Evolutionary conservation across 2,797 vertebrate species (phyloP).

Genomic region (Microctenopoma lineatum): DNA sequence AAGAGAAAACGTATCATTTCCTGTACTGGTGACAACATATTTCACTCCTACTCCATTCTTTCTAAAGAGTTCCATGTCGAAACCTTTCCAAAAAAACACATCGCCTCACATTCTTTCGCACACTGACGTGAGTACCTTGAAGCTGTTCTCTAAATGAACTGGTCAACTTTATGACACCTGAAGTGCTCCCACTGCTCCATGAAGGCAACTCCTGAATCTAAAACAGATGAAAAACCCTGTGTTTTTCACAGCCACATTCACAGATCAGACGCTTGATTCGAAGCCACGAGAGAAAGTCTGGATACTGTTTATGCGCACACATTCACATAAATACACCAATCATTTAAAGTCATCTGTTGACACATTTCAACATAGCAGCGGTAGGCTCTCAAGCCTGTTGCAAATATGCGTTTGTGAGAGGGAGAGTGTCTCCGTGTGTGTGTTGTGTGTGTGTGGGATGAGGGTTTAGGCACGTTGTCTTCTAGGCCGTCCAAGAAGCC

Average conservation of each 20-base stretch:
- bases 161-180: conserved; percentile 32
- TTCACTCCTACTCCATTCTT: conserved; percentile 12
- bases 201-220: not conserved
- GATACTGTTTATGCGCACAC: conserved; percentile 4
- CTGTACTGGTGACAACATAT: not conserved
- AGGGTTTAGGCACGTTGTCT: conserved; percentile 77
- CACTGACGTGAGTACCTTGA: conserved; percentile 45
- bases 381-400: conserved; percentile 52
- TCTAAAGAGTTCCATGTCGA: not conserved
- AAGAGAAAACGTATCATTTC: not conserved
- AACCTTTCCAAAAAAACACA: conserved; percentile 13
- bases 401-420: conserved; percentile 20
- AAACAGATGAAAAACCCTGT: not conserved
- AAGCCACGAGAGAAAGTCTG: not conserved
- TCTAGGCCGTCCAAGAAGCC: conserved; percentile 79
- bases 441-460: conserved; percentile 54
- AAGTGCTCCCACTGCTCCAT: not conserved
- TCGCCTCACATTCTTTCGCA: conserved; percentile 33
- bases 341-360: conserved; percentile 40
- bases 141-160: conserved; percentile 48
- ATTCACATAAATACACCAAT: conserved; percentile 26
- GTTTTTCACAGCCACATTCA: not conserved
- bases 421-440: conserved; percentile 4
- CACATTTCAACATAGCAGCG: conserved; percentile 31
- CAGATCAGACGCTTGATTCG: not conserved